Evolutionary conservation across 2,113 vertebrate species (phyloP).

Genomic region (Saccopteryx leptura): DNA sequence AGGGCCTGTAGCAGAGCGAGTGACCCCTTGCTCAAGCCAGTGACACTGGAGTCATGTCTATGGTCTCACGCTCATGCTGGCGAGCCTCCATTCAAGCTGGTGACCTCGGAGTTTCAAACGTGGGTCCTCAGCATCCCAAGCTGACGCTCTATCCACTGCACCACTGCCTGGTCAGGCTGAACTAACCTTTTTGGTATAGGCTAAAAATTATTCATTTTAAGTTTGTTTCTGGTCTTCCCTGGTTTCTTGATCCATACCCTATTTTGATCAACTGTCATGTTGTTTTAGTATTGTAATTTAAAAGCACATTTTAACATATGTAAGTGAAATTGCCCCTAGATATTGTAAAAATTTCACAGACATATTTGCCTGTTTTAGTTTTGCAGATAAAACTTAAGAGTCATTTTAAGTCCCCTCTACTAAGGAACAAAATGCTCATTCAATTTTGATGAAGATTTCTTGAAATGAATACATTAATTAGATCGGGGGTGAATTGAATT

Average conservation of each 20-base stretch:
- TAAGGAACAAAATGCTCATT: not conserved
- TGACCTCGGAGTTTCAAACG: no score
- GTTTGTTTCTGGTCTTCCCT: not conserved
- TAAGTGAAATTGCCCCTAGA: not conserved
- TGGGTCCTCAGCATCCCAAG: no score
- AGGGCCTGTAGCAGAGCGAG: no score
- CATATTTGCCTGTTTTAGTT: not conserved
- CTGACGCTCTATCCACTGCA: no score
- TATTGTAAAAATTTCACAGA: not conserved
- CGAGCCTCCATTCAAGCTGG: no score
- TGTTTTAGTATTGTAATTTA: constrained; percentile 9
- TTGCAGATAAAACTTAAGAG: not conserved
- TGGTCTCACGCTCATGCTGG: no score
- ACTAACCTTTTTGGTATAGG: not conserved
- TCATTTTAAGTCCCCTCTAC: not conserved
- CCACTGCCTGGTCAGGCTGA: not conserved
- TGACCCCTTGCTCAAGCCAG: no score
- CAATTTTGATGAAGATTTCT: not conserved
- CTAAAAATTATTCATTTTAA: not conserved
- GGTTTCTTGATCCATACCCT: not conserved
- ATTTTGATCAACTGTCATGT: not conserved
- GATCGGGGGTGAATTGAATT: not conserved
- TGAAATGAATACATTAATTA: constrained; percentile 30
- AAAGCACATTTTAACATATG: not conserved
- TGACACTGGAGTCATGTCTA: no score